A percentile compares a stretch with the other conserved stretches of the same genome.
Conservation (phyloP, 2,888 invertebrate genomes). For the Scelioninae gen. 1 region DNA sequence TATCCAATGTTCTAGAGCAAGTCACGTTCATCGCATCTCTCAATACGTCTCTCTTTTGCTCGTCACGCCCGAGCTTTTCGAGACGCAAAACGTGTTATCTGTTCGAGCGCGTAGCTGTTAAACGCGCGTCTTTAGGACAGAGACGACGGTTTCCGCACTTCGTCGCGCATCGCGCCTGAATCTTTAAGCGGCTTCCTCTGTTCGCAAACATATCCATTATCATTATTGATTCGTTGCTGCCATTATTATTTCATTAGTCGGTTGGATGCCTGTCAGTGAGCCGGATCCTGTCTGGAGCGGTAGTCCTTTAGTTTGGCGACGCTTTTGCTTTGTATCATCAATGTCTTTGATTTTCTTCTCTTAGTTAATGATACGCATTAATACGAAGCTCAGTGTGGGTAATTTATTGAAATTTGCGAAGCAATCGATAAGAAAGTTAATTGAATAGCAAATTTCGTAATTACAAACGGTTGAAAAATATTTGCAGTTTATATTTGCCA, state of each 20-base stretch:
- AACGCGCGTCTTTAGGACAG: conserved; percentile 54
- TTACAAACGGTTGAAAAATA: too few species aligned
- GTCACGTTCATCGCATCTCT: conserved; percentile 63
- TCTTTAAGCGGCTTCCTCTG: conserved; percentile 68
- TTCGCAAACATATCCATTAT: too few species aligned
- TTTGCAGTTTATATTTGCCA: too few species aligned
- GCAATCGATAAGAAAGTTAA: conserved; percentile 6
- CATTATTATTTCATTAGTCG: conserved; percentile 78
- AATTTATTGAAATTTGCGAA: conserved; percentile 31
- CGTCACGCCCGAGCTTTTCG: conserved; percentile 23
- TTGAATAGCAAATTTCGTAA: background rate
- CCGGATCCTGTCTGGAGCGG: conserved; percentile 36
- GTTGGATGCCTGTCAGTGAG: conserved; percentile 67
- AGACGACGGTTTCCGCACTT: conserved; percentile 51
- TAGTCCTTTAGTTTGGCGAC: conserved; percentile 44
- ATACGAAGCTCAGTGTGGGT: conserved; percentile 2
- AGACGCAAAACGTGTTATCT: conserved; percentile 67
- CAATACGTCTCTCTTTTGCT: conserved; percentile 37
- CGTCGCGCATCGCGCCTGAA: conserved; percentile 63
- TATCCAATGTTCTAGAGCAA: conserved; percentile 67
- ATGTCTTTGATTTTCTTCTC: conserved; percentile 56
- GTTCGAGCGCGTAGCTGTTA: conserved; percentile 56
- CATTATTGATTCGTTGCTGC: conserved; percentile 77
- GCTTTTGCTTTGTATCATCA: conserved; percentile 51
- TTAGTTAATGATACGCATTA: conserved; percentile 34